phyloP scores from a whole-genome alignment of 1,140 invertebrate genomes.

The Anastatus disparis region DNA sequence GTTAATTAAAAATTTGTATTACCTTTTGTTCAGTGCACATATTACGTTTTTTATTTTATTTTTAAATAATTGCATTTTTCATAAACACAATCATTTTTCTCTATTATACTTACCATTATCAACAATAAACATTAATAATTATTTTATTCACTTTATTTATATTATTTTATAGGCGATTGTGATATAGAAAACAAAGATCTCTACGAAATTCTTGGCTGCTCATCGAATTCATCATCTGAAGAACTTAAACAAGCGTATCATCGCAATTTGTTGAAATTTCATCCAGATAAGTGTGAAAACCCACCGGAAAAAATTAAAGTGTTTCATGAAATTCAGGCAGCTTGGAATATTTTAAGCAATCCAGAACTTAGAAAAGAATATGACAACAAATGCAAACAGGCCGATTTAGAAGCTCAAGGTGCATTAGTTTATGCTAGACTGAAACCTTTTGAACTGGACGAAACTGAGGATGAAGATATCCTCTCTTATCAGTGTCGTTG shows the following conservation, averaged over 20 bases:
- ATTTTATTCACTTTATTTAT: too few relatives aligned
- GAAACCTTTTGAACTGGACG: conserved; percentile 65
- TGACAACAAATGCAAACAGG: conserved; percentile 67
- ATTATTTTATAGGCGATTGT: background rate
- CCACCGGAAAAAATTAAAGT: conserved; percentile 47
- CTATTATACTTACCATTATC: too few relatives aligned
- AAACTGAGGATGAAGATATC: conserved; percentile 53
- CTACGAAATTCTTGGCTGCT: conserved; percentile 72
- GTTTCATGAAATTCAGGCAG: conserved; percentile 71
- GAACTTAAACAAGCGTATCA: conserved; percentile 75
- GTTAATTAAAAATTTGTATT: too few relatives aligned
- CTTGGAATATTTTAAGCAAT: conserved; percentile 73
- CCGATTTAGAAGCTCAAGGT: conserved; percentile 65
- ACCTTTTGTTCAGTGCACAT: too few relatives aligned
- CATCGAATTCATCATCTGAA: conserved; percentile 65
- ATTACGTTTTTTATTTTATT: too few relatives aligned
- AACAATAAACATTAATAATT: too few relatives aligned
- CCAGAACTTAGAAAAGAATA: conserved; percentile 69
- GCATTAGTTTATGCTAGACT: conserved; percentile 70
- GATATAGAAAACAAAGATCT: conserved; percentile 55
- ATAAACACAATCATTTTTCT: too few relatives aligned
- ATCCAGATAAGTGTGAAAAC: conserved; percentile 72
- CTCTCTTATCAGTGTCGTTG: conserved; percentile 73
- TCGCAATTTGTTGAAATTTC: conserved; percentile 68
- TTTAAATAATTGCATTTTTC: too few relatives aligned